A percentile compares a stretch with the other conserved stretches of the same genome.
Evolutionary conservation across 1,140 invertebrate species (phyloP).

Genomic region (Chrysopa pallens): DNA sequence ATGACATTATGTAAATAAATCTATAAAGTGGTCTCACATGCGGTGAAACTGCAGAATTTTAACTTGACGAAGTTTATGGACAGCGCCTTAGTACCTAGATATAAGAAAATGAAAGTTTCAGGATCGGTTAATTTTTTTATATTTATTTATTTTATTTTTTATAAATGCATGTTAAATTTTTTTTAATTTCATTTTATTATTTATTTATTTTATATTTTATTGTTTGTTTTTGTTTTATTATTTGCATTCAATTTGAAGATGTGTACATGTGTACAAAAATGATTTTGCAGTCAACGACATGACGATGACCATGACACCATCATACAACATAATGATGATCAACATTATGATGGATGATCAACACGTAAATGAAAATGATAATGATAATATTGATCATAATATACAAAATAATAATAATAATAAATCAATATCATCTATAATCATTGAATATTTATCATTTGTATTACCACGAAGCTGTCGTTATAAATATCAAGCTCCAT

Average conservation of each 20-base stretch:
- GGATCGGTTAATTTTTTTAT: no score
- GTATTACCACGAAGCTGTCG: slow-evolving; percentile 49
- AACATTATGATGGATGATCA: neutral
- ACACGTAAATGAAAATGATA: neutral
- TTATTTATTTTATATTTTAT: neutral
- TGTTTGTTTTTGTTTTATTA: slow-evolving; percentile 5
- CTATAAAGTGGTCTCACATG: no score
- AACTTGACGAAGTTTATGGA: no score
- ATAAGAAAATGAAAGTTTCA: no score
- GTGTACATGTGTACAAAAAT: slow-evolving; percentile 6
- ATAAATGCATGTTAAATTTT: no score
- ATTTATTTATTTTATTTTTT: no score
- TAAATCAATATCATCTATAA: slow-evolving; percentile 26
- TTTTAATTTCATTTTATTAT: no score
- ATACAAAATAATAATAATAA: slow-evolving; percentile 6
- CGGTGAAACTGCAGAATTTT: no score
- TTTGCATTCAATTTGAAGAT: slow-evolving; percentile 34
- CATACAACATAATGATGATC: neutral
- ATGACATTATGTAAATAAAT: no score
- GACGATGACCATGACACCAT: neutral
- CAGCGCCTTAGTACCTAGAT: no score
- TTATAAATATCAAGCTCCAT: slow-evolving; percentile 39
- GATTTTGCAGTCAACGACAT: slow-evolving; percentile 16
- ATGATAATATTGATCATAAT: slow-evolving; percentile 6
- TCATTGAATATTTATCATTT: slow-evolving; percentile 39